Evolutionary conservation across 2,797 vertebrate genomes (phyloP).

Genomic region (Corythornis leucogaster): DNA sequence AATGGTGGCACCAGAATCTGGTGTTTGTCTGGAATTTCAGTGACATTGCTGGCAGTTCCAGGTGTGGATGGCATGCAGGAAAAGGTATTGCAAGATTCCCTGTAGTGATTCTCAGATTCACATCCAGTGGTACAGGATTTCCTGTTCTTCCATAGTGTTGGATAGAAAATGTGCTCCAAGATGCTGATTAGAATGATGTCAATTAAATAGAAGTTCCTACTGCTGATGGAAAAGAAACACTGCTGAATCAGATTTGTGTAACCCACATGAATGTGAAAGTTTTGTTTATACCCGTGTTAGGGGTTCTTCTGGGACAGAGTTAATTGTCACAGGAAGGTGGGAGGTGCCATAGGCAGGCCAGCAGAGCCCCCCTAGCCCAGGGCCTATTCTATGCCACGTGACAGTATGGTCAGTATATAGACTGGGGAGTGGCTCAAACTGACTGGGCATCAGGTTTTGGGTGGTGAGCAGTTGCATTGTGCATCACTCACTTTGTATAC

Average conservation of each 20-base stretch:
- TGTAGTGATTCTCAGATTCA: background rate
- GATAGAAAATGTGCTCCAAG: background rate
- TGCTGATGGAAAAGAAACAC: background rate
- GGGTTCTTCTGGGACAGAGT: background rate
- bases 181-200: background rate
- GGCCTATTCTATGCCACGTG: background rate
- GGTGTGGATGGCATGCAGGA: background rate
- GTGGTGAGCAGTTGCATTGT: background rate
- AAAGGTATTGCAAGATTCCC: background rate
- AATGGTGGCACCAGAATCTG: background rate
- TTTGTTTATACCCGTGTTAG: background rate
- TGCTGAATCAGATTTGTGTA: background rate
- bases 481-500: background rate
- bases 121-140: background rate
- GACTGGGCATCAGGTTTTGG: background rate
- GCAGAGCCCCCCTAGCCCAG: too few species aligned
- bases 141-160: background rate
- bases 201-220: background rate
- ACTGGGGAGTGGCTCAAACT: background rate
- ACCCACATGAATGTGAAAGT: background rate
- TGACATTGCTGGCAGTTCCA: slow-evolving; percentile 1
- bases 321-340: background rate
- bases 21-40: background rate
- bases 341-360: background rate
- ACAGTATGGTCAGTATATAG: too few species aligned